These are phyloP conservation scores for Coelinius sp. DNA, from an alignment of 2,888 invertebrate genomes.

Conservation along the genomic window DNA sequence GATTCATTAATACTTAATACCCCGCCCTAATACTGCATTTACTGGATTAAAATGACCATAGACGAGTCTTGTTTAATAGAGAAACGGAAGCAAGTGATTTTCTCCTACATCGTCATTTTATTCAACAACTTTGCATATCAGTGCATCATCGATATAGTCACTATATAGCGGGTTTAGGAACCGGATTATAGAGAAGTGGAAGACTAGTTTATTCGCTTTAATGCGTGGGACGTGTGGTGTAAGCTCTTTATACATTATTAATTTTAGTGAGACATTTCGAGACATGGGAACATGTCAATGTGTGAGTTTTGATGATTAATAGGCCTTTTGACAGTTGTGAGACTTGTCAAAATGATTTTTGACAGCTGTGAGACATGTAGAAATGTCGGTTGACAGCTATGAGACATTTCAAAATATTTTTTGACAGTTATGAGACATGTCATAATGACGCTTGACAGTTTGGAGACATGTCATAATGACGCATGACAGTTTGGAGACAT, in stretches of 20 bases:
- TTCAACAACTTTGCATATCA: conserved; percentile 6
- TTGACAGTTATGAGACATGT: too few species aligned
- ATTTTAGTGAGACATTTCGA: neutral
- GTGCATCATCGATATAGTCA: conserved; percentile 4
- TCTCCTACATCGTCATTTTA: conserved; percentile 17
- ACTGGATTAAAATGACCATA: neutral
- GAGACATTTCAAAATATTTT: too few species aligned
- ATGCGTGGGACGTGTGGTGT: conserved; percentile 30
- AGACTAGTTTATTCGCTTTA: neutral
- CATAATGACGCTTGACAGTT: too few species aligned
- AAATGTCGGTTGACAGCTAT: too few species aligned
- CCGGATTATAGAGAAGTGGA: conserved; percentile 12
- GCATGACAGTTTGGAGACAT: too few species aligned
- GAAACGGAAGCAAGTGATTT: conserved; percentile 32
- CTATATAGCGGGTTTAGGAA: neutral
- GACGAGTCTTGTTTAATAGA: neutral
- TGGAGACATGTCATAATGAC: too few species aligned
- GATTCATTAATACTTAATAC: neutral
- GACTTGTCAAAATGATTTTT: too few species aligned
- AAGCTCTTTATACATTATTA: conserved; percentile 7
- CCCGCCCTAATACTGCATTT: neutral
- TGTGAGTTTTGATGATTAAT: too few species aligned
- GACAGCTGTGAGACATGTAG: too few species aligned
- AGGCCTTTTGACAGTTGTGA: too few species aligned
- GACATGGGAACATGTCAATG: neutral